Evolutionary conservation across 2,797 vertebrate genomes (phyloP).

Genomic region (Urophycis tenuis): DNA sequence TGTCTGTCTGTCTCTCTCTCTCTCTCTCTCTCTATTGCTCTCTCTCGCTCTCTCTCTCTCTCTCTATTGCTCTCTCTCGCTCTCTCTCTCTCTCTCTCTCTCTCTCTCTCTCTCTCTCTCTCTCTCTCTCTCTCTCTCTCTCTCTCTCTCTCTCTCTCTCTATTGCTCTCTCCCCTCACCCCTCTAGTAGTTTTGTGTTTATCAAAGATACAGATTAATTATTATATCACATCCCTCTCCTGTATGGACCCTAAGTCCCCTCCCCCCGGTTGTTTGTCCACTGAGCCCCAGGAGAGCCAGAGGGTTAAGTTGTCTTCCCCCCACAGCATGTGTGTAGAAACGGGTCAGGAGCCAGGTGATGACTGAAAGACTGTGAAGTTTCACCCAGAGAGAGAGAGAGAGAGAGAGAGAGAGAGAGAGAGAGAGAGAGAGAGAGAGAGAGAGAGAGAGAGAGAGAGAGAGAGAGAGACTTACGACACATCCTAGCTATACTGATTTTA

Average conservation of each 20-base stretch:
- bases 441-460: background rate
- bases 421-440: constrained; percentile 26
- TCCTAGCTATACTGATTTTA: no score
- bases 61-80: background rate
- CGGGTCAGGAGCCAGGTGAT: constrained; percentile 57
- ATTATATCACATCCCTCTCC: background rate
- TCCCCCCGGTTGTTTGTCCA: constrained; percentile 50
- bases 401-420: constrained; percentile 27
- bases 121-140: constrained; percentile 29
- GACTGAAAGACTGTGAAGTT: constrained; percentile 57
- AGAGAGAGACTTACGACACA: background rate
- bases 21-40: background rate
- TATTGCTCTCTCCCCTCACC: constrained; percentile 8
- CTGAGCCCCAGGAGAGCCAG: constrained; percentile 34
- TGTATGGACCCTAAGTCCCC: background rate
- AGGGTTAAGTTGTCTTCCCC: constrained; percentile 64
- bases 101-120: background rate
- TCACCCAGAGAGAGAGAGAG: constrained; percentile 36
- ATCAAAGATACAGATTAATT: background rate
- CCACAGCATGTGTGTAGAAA: constrained; percentile 60
- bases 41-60: background rate
- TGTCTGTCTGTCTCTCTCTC: background rate
- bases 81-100: background rate
- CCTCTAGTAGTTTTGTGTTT: background rate
- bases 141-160: constrained; percentile 20